These are phyloP conservation scores for Chymomyza costata DNA, from an alignment of 1,140 invertebrate genomes.

Conservation along the genomic window DNA sequence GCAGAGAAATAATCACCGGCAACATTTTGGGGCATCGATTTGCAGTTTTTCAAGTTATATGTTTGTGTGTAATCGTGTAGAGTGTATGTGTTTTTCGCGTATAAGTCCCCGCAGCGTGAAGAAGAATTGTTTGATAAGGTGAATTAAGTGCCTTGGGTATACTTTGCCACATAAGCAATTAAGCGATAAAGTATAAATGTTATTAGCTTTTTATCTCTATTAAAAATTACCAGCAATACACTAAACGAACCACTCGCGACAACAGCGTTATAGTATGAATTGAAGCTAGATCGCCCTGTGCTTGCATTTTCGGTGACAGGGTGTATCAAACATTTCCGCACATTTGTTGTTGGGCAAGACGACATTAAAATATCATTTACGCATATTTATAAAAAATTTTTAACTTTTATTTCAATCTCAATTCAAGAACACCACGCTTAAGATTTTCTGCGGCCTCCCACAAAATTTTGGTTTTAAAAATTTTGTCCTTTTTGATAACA, in stretches of 20 bases:
- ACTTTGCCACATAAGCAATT: neutral
- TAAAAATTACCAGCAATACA: constrained; percentile 22
- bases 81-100: neutral
- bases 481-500: constrained; percentile 77
- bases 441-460: constrained; percentile 80
- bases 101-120: constrained; percentile 39
- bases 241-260: too few relatives aligned
- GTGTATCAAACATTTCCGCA: constrained; percentile 11
- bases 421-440: constrained; percentile 78
- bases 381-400: neutral
- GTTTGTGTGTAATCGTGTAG: neutral
- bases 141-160: constrained; percentile 5
- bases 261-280: too few relatives aligned
- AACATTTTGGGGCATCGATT: constrained; percentile 24
- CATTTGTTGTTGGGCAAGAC: constrained; percentile 18
- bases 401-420: constrained; percentile 62
- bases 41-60: neutral
- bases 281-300: constrained; percentile 2
- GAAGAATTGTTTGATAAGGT: constrained; percentile 30
- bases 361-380: constrained; percentile 21
- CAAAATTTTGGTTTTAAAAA: constrained; percentile 77
- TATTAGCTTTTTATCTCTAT: constrained; percentile 4
- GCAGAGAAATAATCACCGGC: constrained; percentile 25
- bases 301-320: constrained; percentile 15
- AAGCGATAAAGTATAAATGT: neutral